Conservation (phyloP, 2,888 invertebrate genomes). For the Sesia bembeciformis region DNA sequence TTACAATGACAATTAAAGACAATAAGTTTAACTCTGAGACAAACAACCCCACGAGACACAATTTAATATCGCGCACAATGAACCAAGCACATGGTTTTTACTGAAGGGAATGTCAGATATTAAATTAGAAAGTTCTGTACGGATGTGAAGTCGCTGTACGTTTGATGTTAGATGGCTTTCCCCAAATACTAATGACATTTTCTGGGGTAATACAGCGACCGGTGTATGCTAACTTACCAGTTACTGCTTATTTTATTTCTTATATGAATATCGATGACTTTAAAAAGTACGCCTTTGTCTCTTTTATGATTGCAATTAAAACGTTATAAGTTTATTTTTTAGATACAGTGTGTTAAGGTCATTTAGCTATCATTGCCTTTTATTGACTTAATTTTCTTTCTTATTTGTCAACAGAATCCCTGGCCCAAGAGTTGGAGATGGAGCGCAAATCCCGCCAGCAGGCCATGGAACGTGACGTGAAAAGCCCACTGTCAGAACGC, state of each 20-base stretch:
- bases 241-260: no score
- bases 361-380: no score
- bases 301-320: no score
- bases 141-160: slow-evolving; percentile 58
- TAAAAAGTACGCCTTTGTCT: no score
- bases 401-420: slow-evolving; percentile 79
- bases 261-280: no score
- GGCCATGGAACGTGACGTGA: slow-evolving; percentile 86
- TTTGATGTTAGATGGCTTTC: slow-evolving; percentile 58
- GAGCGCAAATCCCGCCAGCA: slow-evolving; percentile 90
- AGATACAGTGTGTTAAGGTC: no score
- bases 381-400: background rate
- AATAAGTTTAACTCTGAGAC: background rate
- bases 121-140: slow-evolving; percentile 60
- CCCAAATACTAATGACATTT: slow-evolving; percentile 64
- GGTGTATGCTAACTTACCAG: slow-evolving; percentile 16
- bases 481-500: slow-evolving; percentile 88
- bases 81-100: slow-evolving; percentile 50
- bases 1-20: background rate
- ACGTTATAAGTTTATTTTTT: no score
- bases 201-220: slow-evolving; percentile 33
- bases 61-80: slow-evolving; percentile 51
- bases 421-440: slow-evolving; percentile 91
- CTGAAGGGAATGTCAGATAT: slow-evolving; percentile 54
- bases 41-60: slow-evolving; percentile 39